Evolutionary conservation across 2,113 vertebrate species (phyloP).

Genomic region (Nymphicus hollandicus): DNA sequence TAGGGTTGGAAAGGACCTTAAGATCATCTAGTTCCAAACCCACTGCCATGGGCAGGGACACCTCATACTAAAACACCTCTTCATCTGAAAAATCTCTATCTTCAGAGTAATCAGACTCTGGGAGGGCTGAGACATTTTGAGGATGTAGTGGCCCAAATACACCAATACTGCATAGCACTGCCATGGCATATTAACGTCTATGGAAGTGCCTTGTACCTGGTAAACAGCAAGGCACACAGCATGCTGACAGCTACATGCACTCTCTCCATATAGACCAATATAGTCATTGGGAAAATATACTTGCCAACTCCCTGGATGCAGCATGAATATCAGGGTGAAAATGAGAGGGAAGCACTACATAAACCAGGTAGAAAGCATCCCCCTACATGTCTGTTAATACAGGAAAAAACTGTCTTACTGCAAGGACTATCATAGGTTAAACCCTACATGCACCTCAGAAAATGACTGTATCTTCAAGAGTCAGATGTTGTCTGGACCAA

Average conservation of each 20-base stretch:
- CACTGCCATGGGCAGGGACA: too few species aligned
- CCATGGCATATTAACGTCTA: background rate
- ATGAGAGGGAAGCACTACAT: background rate
- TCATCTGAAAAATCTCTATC: background rate
- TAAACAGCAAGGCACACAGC: conserved; percentile 21
- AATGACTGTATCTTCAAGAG: background rate
- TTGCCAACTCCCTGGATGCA: background rate
- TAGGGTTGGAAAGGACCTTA: too few species aligned
- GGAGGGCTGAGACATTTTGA: background rate
- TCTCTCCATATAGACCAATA: conserved; percentile 40
- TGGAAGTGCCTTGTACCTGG: conserved; percentile 3
- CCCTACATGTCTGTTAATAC: background rate
- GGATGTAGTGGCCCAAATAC: background rate
- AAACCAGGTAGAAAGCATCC: background rate
- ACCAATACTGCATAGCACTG: background rate
- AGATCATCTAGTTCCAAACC: too few species aligned
- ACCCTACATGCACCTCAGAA: background rate
- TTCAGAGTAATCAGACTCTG: background rate
- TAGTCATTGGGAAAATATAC: background rate
- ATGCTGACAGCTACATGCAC: background rate
- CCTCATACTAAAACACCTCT: background rate
- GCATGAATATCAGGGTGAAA: background rate
- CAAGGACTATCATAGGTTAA: background rate
- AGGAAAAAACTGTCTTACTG: background rate
- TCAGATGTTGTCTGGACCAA: background rate